Evolutionary conservation across 2,113 vertebrate genomes (phyloP).

Genomic region (Scophthalmus maximus): DNA sequence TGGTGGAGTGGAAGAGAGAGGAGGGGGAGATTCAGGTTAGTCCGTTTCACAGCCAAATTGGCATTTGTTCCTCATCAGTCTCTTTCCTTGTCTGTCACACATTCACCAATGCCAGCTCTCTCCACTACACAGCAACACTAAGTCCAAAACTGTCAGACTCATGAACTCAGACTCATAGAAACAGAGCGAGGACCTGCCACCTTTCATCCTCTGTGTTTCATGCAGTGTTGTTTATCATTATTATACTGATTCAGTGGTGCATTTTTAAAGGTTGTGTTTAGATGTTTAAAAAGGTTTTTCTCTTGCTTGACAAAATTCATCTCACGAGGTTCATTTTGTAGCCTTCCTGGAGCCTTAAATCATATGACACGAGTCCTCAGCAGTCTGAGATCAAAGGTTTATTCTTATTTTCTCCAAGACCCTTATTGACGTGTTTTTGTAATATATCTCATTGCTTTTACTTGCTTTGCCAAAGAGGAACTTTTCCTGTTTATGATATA

Average conservation of each 20-base stretch:
- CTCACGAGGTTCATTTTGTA: too few species aligned
- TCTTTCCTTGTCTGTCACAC: constrained; percentile 37
- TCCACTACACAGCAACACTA: constrained; percentile 2
- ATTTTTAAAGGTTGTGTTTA: not conserved
- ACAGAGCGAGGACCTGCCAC: not conserved
- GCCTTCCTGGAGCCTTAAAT: too few species aligned
- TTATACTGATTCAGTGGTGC: not conserved
- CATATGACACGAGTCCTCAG: too few species aligned
- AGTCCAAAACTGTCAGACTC: constrained; percentile 2
- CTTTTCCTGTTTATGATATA: too few species aligned
- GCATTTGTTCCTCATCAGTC: constrained; percentile 61
- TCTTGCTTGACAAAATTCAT: too few species aligned
- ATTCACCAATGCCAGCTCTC: not conserved
- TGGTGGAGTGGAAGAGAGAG: not conserved
- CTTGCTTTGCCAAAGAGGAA: too few species aligned
- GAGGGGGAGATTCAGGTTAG: constrained; percentile 30
- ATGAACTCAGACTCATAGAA: not conserved
- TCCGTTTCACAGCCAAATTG: constrained; percentile 66
- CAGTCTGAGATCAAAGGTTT: too few species aligned
- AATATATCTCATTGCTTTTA: too few species aligned
- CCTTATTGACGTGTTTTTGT: not conserved
- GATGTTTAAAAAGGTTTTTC: too few species aligned
- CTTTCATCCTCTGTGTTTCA: not conserved
- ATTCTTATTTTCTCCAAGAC: too few species aligned
- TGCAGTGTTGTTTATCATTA: not conserved